Base-by-base conservation (phyloP, 2,113 vertebrate genomes). In the Pao palembangensis region DNA sequence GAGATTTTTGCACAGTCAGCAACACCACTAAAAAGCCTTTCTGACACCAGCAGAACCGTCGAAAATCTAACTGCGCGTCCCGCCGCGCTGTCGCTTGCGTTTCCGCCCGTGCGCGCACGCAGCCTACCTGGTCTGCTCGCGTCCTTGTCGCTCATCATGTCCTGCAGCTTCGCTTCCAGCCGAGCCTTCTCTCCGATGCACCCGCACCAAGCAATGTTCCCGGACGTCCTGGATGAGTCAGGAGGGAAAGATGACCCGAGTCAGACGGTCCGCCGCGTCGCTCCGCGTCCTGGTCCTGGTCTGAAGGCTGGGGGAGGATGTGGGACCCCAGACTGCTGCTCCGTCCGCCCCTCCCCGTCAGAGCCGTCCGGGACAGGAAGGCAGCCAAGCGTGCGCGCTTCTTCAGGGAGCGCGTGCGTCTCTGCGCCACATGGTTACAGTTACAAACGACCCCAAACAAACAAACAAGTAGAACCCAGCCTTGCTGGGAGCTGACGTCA, bases 71-170 rank as follows among this genome's bases (percentile, higher is more conserved):
- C 8, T 2, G 34, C 8, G 11, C 34, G 11, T 38, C 34, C 8
- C 34, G 34, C 11, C 34, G 11, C 34, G 25, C 25, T 28, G 25
- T 5, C 5, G 25, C 25, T 28, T 4, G 43, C 16, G 43, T 17
- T 4, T 44, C 14, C 43, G 43, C 42, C 2, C 31, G 23, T 38
- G 51, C 41, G 31, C 48, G 43, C 19, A 28, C 64, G 48, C 21
- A 12, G 50, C 52, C 80, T 85, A 91, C 90, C 90, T 84, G 85
- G 18, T 71, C 80, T 71, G 1, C 82, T 61, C 57, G 81, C 58
- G 21, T 91, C 86, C 54, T 78, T 88, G 43, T 87, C 89, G n/a
- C 70, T 85, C 89, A 87, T 91, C 68, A n/a, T 85, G 14, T 85
- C 81, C 72, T 62, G 72, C 50, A 74, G 71, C 61, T 63, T 62